Conservation (phyloP, 35 echinoderm and acorn worm species). For the Ophioderma brevispina region DNA sequence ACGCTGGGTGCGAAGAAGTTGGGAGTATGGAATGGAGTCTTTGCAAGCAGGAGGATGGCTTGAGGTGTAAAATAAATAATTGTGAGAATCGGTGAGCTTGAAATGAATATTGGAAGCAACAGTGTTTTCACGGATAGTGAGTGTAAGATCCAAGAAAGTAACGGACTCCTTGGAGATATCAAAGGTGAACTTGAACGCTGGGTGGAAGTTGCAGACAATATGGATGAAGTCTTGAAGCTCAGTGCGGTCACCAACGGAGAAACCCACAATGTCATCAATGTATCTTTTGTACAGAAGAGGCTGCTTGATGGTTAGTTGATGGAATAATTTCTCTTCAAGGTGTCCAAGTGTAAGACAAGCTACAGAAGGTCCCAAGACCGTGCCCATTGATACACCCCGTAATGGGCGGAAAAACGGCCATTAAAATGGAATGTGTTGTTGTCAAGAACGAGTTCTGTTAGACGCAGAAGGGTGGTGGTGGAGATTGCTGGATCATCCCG, state of each 20-base stretch:
- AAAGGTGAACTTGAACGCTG: too few relatives aligned
- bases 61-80: neutral
- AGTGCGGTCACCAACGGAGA: too few relatives aligned
- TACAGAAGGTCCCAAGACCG: too few relatives aligned
- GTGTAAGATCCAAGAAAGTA: neutral
- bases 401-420: neutral
- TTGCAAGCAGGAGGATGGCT: neutral
- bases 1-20: neutral
- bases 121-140: neutral
- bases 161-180: too few relatives aligned
- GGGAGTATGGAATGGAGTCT: constrained; percentile 7
- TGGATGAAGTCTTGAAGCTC: neutral
- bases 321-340: too few relatives aligned
- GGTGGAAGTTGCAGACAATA: too few relatives aligned
- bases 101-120: neutral
- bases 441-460: neutral
- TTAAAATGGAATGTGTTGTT: neutral
- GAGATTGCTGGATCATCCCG: too few relatives aligned
- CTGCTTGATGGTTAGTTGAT: too few relatives aligned
- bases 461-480: neutral
- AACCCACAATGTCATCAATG: neutral
- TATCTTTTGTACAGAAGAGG: neutral
- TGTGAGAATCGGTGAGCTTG: neutral
- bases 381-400: too few relatives aligned
- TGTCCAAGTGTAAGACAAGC: too few relatives aligned